Evolutionary conservation across 1,140 invertebrate genomes (phyloP).

Genomic region (Gonioctena quinquepunctata): DNA sequence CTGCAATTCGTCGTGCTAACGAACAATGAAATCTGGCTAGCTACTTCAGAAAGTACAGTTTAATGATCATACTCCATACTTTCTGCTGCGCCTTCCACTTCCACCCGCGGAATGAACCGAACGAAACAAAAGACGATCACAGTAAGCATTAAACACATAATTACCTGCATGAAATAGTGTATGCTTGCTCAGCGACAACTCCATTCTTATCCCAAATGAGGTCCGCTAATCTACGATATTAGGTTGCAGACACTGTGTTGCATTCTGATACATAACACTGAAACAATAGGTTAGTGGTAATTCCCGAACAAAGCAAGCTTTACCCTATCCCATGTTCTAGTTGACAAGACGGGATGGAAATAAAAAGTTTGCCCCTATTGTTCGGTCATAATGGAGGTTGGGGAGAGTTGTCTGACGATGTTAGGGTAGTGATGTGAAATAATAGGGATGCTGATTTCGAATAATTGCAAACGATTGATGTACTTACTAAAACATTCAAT

Average conservation of each 20-base stretch:
- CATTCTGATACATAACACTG: constrained; percentile 7
- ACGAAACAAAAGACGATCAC: neutral
- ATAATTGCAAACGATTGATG: no score
- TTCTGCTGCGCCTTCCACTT: neutral
- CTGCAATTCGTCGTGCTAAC: no score
- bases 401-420: no score
- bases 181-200: neutral
- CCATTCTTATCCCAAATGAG: neutral
- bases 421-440: no score
- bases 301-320: constrained; percentile 7
- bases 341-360: neutral
- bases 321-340: neutral
- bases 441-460: no score
- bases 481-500: no score
- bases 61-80: no score
- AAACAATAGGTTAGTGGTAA: constrained; percentile 16
- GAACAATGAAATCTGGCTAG: no score
- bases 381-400: neutral
- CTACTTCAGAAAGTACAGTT: no score
- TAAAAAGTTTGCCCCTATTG: neutral
- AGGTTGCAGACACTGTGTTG: neutral
- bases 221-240: constrained; percentile 8
- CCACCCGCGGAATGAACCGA: neutral
- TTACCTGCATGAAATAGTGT: neutral
- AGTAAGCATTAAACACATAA: neutral